Percentiles rank a stretch among this genome's conserved stretches.
Conservation (phyloP, 2,113 vertebrate genomes). For the Spheniscus mendiculus region DNA sequence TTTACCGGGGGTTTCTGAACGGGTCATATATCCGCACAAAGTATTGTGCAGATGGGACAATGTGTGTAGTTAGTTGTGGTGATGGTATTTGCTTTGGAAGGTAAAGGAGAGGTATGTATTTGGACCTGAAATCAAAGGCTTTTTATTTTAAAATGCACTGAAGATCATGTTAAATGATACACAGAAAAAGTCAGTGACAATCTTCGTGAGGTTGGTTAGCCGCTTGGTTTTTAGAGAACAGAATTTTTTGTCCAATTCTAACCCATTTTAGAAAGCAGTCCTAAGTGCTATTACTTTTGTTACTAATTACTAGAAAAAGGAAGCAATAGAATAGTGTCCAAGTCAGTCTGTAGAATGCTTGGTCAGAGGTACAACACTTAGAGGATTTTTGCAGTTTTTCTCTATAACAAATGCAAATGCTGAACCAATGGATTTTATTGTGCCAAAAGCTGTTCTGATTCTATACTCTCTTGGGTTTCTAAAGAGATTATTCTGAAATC, state of each 20-base stretch:
- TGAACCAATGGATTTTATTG: not conserved
- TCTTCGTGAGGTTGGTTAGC: not conserved
- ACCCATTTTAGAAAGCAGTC: not conserved
- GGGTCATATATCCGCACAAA: not conserved
- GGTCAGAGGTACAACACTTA: not conserved
- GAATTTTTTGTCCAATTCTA: not conserved
- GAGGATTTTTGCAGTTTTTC: not conserved
- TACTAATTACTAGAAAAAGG: not conserved
- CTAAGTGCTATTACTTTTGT: not conserved
- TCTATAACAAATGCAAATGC: not conserved
- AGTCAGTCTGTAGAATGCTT: not conserved
- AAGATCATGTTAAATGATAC: not conserved
- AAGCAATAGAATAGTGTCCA: not conserved
- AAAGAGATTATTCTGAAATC: not conserved
- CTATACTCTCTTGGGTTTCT: not conserved
- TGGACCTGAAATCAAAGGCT: not conserved
- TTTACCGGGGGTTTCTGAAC: not conserved
- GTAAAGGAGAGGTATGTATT: not conserved
- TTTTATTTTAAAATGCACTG: not conserved
- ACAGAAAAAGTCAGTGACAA: not conserved
- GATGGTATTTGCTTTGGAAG: not conserved
- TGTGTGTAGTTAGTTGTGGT: not conserved
- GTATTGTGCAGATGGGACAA: not conserved
- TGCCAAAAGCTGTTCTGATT: not conserved
- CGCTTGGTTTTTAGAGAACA: not conserved